phyloP scores from a whole-genome alignment of 2,797 vertebrate genomes.

The Ispidina lecontei region DNA sequence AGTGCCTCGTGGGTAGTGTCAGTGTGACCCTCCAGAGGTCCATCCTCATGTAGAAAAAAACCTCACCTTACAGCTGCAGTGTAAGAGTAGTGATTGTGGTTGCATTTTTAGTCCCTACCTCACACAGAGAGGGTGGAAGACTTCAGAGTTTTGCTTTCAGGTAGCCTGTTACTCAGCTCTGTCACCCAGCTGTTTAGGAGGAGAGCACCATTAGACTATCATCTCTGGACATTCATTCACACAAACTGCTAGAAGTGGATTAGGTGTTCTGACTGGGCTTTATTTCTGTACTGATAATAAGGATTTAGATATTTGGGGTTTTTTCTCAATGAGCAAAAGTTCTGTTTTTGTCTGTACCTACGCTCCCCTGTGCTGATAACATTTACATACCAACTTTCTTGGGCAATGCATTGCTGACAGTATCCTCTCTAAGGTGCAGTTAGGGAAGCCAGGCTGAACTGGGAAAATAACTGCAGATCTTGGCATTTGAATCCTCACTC shows the following conservation, averaged over 20 bases:
- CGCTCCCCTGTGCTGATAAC: not conserved
- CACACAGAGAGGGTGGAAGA: not conserved
- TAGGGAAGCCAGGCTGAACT: not conserved
- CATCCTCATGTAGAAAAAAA: rapidly evolving
- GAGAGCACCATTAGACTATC: not conserved
- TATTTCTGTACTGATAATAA: not conserved
- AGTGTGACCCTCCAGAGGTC: rapidly evolving
- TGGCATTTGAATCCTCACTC: not conserved
- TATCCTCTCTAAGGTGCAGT: not conserved
- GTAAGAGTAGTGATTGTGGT: not conserved
- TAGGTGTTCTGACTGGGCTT: not conserved
- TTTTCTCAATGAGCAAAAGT: not conserved
- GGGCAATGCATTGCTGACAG: not conserved
- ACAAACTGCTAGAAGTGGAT: not conserved
- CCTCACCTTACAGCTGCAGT: rapidly evolving
- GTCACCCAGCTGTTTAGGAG: not conserved
- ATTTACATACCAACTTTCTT: not conserved
- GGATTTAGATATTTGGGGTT: not conserved
- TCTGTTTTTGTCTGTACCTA: not conserved
- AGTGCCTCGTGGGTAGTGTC: not conserved
- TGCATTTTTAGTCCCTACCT: not conserved
- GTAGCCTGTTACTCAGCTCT: not conserved
- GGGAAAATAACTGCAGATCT: not conserved
- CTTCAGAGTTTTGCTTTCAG: not conserved
- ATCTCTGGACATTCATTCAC: not conserved